Evolutionary conservation across 1,140 invertebrate species (phyloP).

Genomic region (Zaprionus capensis): DNA sequence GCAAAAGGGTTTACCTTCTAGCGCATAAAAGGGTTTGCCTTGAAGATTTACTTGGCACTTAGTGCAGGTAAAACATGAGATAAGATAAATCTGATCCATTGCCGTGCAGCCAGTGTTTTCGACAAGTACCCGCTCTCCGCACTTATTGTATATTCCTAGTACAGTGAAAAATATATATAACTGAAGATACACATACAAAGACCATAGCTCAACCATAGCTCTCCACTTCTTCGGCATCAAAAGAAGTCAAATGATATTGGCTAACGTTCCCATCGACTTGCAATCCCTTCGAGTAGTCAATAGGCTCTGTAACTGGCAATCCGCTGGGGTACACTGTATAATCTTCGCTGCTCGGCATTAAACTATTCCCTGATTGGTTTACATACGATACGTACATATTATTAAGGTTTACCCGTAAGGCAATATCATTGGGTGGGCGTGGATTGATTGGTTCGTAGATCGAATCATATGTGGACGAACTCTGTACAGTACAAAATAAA

Average conservation of each 20-base stretch:
- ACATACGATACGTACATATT: conserved; percentile 90
- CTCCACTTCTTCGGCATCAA: conserved; percentile 89
- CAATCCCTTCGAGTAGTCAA: conserved; percentile 86
- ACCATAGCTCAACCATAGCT: conserved; percentile 88
- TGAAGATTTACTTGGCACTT: conserved; percentile 94
- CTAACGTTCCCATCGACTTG: conserved; percentile 94
- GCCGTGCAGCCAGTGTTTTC: conserved; percentile 97
- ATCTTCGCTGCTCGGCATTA: conserved; percentile 45
- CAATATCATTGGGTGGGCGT: conserved; percentile 90
- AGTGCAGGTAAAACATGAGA: conserved; percentile 96
- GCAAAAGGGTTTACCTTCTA: conserved; percentile 97
- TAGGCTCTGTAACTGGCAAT: neutral
- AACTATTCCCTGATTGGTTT: conserved; percentile 79
- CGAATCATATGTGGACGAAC: conserved; percentile 94
- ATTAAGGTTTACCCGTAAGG: conserved; percentile 88
- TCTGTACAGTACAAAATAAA: conserved; percentile 82
- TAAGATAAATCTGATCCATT: conserved; percentile 98
- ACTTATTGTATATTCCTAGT: conserved; percentile 93
- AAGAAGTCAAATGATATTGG: conserved; percentile 92
- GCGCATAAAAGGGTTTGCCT: conserved; percentile 97
- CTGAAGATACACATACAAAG: neutral
- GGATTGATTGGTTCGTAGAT: conserved; percentile 96
- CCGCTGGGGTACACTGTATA: conserved; percentile 14
- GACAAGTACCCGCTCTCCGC: conserved; percentile 94
- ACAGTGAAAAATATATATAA: conserved; percentile 1